Evolutionary conservation across 1,140 invertebrate genomes (phyloP).

Genomic region (Drepana arcuata): DNA sequence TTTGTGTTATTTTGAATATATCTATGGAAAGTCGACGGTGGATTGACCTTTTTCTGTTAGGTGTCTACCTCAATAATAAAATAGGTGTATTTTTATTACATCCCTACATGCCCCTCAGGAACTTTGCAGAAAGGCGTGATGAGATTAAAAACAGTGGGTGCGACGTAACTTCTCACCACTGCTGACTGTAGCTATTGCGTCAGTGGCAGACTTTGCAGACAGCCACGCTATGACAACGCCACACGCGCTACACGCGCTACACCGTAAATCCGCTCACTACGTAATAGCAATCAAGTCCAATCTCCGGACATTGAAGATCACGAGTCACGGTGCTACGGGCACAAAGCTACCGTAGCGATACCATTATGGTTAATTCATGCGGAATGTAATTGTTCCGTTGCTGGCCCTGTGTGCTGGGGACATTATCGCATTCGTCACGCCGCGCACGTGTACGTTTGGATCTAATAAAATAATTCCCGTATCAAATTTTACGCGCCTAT

Average conservation of each 20-base stretch:
- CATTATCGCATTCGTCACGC: slow-evolving; percentile 66
- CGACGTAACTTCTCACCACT: background rate
- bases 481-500: slow-evolving; percentile 68
- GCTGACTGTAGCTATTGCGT: no score
- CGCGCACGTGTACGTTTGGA: slow-evolving; percentile 63
- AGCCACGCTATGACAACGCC: no score
- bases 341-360: slow-evolving; percentile 42
- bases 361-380: slow-evolving; percentile 56
- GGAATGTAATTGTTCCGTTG: slow-evolving; percentile 58
- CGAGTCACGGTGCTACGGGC: slow-evolving; percentile 35
- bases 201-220: no score
- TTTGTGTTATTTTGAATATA: no score
- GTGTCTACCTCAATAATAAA: no score
- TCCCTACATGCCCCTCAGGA: no score
- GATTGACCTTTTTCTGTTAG: no score
- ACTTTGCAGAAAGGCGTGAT: no score
- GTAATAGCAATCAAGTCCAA: background rate
- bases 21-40: no score
- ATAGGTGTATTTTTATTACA: no score
- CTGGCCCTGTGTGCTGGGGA: slow-evolving; percentile 31
- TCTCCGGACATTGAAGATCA: slow-evolving; percentile 30
- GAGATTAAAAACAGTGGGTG: background rate
- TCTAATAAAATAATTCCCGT: slow-evolving; percentile 71
- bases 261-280: background rate
- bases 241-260: no score